Evolutionary conservation across 2,113 vertebrate genomes (phyloP), one percentile per base, ranked within the genome.

Genomic region (Turnix velox): DNA sequence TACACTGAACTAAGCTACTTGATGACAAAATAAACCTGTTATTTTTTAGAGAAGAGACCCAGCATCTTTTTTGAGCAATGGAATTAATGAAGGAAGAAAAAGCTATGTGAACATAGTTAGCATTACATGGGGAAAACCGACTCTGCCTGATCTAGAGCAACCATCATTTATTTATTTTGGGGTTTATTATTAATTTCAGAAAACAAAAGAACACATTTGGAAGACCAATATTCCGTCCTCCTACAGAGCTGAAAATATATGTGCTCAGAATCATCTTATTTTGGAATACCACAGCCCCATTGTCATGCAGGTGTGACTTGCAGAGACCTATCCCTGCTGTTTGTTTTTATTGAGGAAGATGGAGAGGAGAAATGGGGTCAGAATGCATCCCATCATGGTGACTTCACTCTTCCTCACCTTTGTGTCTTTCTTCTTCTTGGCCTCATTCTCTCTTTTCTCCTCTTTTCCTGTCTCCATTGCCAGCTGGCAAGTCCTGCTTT

Each of bases 181-280:
- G 23, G 68, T 68, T 80, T 88, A 25, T 93, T 80, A 59, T 77
- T 88, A 91, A 61, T 72, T 86, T 77, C 45, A 59, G 48, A 82
- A 87, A 72, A 65, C n/a, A 85, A 72, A 37, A 45, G 22, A 72
- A 40, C 19, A 15, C 69, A 25, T 66, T 80, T 84, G 65, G 73
- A 77, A 89, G 59, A 91, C 43, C 48, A 88, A 73, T 8, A 5
- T 77, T 66, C 46, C 46, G 91, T 24, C 62, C 37, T 72, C 84
- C 91, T 74, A 75, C 40, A 0, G 42, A 49, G 31, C 52, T 72
- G 75, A 88, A 90, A 89, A 91, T 80, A 83, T 12, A 61, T 39
- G 27, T 92, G 46, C 24, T 76, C 28, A 55, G 62, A 78, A 71
- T 24, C 13, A 20, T 82, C 62, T 61, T 82, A n/a, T 96, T 96